Percentiles rank a stretch among this genome's conserved stretches.
Evolutionary conservation across 1,140 invertebrate genomes (phyloP).

Genomic region (Metaphire vulgaris): DNA sequence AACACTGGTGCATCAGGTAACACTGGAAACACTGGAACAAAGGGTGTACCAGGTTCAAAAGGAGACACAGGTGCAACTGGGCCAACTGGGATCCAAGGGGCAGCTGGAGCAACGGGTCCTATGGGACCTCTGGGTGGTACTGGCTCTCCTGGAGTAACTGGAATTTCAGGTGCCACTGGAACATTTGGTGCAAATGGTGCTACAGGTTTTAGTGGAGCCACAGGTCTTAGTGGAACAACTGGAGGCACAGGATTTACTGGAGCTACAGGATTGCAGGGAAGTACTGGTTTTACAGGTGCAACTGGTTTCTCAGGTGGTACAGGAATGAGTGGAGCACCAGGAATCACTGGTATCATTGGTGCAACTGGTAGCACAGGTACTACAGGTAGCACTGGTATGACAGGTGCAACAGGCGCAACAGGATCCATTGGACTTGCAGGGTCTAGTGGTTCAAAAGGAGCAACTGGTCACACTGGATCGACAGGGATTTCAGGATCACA

Average conservation of each 20-base stretch:
- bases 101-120: neutral
- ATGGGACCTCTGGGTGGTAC: conserved; percentile 6
- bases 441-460: neutral
- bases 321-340: conserved; percentile 2
- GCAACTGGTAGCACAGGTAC: neutral
- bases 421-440: neutral
- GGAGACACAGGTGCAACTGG: conserved; percentile 12
- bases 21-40: neutral
- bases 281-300: conserved; percentile 5
- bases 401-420: neutral
- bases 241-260: conserved; percentile 12
- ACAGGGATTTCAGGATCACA: conserved; percentile 7
- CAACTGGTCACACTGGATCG: conserved; percentile 2
- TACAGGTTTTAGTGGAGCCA: conserved; percentile 6
- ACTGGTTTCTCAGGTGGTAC: conserved; percentile 4
- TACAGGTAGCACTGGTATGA: neutral
- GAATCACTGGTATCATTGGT: neutral
- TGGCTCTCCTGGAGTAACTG: conserved; percentile 9
- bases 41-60: neutral
- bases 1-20: neutral
- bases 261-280: conserved; percentile 5
- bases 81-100: conserved; percentile 5
- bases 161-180: conserved; percentile 8
- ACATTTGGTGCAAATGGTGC: neutral
- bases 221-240: conserved; percentile 1